Percentiles rank a stretch among this genome's conserved stretches.
Conservation (phyloP, 1,140 invertebrate species). For the Andrena cerasifolii region DNA sequence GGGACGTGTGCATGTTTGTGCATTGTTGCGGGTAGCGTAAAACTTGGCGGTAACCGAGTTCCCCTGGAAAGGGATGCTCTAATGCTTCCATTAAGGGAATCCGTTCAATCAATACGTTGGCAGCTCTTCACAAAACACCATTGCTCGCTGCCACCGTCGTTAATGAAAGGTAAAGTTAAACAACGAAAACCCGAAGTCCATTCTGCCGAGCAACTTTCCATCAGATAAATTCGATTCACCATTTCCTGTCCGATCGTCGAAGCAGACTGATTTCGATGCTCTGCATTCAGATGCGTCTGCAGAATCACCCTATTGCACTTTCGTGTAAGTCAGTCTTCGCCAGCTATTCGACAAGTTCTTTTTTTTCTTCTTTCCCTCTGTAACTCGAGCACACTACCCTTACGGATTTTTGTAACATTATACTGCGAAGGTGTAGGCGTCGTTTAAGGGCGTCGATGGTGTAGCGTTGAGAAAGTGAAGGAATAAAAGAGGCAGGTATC, state of each 20-base stretch:
- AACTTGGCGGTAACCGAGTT: conserved; percentile 46
- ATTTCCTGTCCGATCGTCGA: neutral
- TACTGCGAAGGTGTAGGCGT: too few relatives aligned
- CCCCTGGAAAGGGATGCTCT: conserved; percentile 38
- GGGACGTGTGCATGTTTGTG: conserved; percentile 7
- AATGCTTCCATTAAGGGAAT: conserved; percentile 59
- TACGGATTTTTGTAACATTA: too few relatives aligned
- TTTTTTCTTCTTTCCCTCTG: too few relatives aligned
- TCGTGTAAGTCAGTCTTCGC: too few relatives aligned
- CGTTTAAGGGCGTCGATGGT: too few relatives aligned
- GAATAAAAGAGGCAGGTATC: too few relatives aligned
- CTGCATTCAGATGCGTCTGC: too few relatives aligned
- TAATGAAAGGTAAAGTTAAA: conserved; percentile 23
- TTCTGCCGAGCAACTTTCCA: neutral
- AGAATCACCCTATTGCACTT: too few relatives aligned
- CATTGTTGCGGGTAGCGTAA: conserved; percentile 52
- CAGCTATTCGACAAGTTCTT: too few relatives aligned
- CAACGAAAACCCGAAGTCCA: conserved; percentile 38
- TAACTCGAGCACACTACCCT: too few relatives aligned
- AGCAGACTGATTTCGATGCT: neutral
- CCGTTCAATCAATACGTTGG: conserved; percentile 43
- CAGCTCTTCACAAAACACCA: neutral
- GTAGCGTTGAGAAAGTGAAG: too few relatives aligned
- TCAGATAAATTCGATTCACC: neutral
- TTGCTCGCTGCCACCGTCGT: neutral